Evolutionary conservation across 2,113 vertebrate genomes (phyloP).

Genomic region (Anolis sagrei): DNA sequence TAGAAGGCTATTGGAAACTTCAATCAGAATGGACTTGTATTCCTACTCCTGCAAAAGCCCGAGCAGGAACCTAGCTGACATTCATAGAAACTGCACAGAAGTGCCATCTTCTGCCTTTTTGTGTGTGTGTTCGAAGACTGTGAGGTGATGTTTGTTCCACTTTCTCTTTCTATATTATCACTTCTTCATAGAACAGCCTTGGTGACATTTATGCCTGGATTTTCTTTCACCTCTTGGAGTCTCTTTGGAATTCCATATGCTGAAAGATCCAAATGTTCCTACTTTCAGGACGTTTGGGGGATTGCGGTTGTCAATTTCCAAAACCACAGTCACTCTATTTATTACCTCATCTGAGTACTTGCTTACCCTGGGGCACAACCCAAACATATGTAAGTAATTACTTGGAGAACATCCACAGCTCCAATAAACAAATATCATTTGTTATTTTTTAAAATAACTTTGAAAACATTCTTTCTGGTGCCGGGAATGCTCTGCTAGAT

Average conservation of each 20-base stretch:
- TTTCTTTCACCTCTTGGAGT: conserved; percentile 50
- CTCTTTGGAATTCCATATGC: conserved; percentile 52
- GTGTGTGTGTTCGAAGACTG: not conserved
- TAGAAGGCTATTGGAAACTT: not conserved
- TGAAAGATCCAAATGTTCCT: conserved; percentile 56
- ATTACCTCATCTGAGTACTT: conserved; percentile 73
- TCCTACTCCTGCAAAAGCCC: not conserved
- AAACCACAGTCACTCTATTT: conserved; percentile 73
- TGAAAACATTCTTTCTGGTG: conserved; percentile 57
- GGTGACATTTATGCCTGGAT: conserved; percentile 39
- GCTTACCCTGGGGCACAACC: conserved; percentile 70
- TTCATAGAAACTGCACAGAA: not conserved
- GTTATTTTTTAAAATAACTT: conserved; percentile 28
- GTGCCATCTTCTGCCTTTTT: not conserved
- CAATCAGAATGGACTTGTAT: too few relatives aligned
- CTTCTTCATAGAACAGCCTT: conserved; percentile 39
- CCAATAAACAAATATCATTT: conserved; percentile 53
- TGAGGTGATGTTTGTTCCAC: conserved; percentile 45
- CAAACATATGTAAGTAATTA: conserved; percentile 74
- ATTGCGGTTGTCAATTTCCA: conserved; percentile 67
- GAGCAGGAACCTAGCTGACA: not conserved
- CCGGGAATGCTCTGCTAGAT: not conserved
- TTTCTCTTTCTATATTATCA: conserved; percentile 26
- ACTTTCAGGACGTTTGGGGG: conserved; percentile 64
- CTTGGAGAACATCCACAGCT: conserved; percentile 65